Conservation (phyloP, 2,888 invertebrate species). For the Rotaria magnacalcarata region DNA sequence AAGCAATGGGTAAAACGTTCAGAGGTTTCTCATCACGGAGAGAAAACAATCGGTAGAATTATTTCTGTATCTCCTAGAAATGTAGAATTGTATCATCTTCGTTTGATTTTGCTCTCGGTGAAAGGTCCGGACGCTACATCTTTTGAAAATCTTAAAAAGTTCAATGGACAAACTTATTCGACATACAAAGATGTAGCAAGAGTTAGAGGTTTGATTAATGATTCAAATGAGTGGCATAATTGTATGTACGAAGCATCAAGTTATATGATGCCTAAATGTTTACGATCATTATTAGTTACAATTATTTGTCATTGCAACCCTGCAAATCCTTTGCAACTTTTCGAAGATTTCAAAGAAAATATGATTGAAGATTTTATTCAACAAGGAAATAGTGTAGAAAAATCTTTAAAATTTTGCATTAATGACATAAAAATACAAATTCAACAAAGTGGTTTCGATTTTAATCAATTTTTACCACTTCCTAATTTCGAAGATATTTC, state of each 20-base stretch:
- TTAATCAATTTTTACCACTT: too few relatives aligned
- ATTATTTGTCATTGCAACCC: background rate
- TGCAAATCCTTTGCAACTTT: background rate
- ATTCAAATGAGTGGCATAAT: background rate
- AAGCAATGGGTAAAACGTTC: too few relatives aligned
- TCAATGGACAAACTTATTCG: background rate
- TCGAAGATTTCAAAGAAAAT: background rate
- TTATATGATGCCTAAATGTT: background rate
- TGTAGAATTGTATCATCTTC: background rate
- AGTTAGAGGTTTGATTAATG: background rate
- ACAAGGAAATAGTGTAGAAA: background rate
- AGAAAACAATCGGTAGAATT: background rate
- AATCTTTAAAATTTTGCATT: background rate
- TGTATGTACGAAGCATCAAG: background rate
- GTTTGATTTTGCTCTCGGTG: background rate
- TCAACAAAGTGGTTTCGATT: too few relatives aligned
- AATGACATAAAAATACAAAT: background rate
- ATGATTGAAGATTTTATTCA: background rate
- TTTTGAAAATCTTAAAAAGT: background rate
- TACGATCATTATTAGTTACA: background rate
- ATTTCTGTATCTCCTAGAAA: background rate
- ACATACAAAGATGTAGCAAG: background rate
- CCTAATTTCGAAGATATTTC: too few relatives aligned
- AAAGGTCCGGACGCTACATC: background rate
- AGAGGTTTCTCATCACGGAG: too few relatives aligned